Evolutionary conservation across 1,140 invertebrate species (phyloP).

Genomic region (Tetramorium parvispinum): DNA sequence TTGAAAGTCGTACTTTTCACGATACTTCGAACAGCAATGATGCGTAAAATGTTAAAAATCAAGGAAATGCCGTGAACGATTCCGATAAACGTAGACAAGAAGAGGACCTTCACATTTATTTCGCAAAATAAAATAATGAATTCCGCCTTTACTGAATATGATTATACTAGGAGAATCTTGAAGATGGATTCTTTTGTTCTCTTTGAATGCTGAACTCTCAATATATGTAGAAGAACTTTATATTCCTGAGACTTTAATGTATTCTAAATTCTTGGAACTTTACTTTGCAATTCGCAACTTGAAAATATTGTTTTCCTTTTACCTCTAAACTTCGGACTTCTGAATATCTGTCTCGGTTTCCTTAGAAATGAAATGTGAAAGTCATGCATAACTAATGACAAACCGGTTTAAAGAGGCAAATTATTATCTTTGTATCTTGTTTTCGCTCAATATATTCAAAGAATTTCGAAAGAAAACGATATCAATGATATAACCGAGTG

Average conservation of each 20-base stretch:
- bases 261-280: background rate
- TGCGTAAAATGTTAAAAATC: background rate
- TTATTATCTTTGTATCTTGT: background rate
- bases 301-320: background rate
- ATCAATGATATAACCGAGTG: background rate
- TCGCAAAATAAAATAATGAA: background rate
- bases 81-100: background rate
- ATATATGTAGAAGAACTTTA: background rate
- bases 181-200: background rate
- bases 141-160: background rate
- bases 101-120: background rate
- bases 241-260: background rate
- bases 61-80: background rate
- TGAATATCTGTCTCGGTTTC: background rate
- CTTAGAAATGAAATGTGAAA: background rate
- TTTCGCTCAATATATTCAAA: background rate
- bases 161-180: background rate
- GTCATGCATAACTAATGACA: background rate
- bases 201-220: background rate
- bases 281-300: background rate
- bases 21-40: background rate
- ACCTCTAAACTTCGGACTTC: constrained; percentile 3
- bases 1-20: background rate
- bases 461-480: background rate
- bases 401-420: constrained; percentile 10